Conservation (phyloP, 1,140 invertebrate species). For the Cephus cinctus region DNA sequence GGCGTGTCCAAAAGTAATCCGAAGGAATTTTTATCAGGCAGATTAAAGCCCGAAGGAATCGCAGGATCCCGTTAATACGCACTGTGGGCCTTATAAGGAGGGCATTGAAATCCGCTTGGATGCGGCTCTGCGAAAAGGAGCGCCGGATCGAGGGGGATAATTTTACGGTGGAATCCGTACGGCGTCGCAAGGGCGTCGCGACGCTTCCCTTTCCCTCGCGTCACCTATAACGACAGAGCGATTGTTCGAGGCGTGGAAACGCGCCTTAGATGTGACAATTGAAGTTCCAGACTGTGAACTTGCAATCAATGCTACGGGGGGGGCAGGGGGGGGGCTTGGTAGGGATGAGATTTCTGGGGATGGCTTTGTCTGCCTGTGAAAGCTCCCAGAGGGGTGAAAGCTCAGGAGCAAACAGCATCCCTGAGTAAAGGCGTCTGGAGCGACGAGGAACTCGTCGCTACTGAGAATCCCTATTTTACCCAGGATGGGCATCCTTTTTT, state of each 20-base stretch:
- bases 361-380: conserved; percentile 48
- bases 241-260: conserved; percentile 51
- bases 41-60: no score
- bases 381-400: conserved; percentile 40
- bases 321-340: conserved; percentile 8
- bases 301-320: conserved; percentile 50
- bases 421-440: no score
- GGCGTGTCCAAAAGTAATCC: no score
- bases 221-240: conserved; percentile 24
- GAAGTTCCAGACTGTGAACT: conserved; percentile 51
- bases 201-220: conserved; percentile 28
- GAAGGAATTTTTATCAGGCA: no score
- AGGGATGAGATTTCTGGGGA: neutral
- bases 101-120: conserved; percentile 4
- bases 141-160: conserved; percentile 20
- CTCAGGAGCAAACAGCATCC: no score
- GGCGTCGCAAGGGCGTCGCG: conserved; percentile 17
- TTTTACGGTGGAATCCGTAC: conserved; percentile 35
- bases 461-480: no score
- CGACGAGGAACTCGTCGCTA: no score
- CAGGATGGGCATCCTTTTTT: no score
- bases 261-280: conserved; percentile 53
- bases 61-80: neutral
- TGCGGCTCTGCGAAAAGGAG: conserved; percentile 20
- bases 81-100: no score